A percentile compares a stretch with the other conserved stretches of the same genome.
These are phyloP conservation scores for Ethmia dodecea DNA, from an alignment of 2,888 invertebrate genomes.

Conservation along the genomic window DNA sequence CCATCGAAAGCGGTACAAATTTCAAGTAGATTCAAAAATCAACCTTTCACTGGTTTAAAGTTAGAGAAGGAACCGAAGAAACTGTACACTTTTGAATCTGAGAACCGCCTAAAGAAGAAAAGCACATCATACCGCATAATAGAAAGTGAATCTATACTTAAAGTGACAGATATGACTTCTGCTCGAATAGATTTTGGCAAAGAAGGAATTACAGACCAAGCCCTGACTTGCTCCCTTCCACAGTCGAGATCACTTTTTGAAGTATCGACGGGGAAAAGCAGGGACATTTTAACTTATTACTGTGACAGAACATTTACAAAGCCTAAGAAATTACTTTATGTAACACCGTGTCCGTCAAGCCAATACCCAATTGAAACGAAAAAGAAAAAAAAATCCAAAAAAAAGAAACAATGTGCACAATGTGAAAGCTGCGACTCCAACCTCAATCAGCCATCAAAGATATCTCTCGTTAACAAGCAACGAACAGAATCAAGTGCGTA, in stretches of 20 bases:
- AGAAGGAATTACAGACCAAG: constrained; percentile 19
- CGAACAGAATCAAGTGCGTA: too few species aligned
- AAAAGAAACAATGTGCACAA: not conserved
- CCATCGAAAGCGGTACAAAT: constrained; percentile 39
- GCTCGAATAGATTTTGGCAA: constrained; percentile 2
- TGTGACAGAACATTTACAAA: constrained; percentile 29
- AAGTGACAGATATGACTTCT: constrained; percentile 62
- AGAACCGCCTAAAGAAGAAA: constrained; percentile 31
- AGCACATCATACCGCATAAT: constrained; percentile 56
- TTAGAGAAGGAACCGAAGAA: constrained; percentile 25
- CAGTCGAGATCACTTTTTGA: constrained; percentile 41
- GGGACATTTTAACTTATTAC: constrained; percentile 35
- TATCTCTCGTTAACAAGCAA: too few species aligned
- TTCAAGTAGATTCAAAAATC: constrained; percentile 26
- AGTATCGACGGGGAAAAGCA: constrained; percentile 25
- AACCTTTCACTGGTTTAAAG: constrained; percentile 32
- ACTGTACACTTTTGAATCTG: not conserved
- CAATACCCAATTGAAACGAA: not conserved
- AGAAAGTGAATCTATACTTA: constrained; percentile 57
- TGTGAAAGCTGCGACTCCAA: too few species aligned
- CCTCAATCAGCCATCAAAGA: too few species aligned
- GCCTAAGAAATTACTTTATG: constrained; percentile 8
- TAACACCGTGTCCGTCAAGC: not conserved
- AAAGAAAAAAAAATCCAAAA: not conserved
- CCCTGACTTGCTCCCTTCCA: constrained; percentile 26